Base-by-base conservation (phyloP, 1,140 invertebrate genomes). In the Cotesia glomerata region DNA sequence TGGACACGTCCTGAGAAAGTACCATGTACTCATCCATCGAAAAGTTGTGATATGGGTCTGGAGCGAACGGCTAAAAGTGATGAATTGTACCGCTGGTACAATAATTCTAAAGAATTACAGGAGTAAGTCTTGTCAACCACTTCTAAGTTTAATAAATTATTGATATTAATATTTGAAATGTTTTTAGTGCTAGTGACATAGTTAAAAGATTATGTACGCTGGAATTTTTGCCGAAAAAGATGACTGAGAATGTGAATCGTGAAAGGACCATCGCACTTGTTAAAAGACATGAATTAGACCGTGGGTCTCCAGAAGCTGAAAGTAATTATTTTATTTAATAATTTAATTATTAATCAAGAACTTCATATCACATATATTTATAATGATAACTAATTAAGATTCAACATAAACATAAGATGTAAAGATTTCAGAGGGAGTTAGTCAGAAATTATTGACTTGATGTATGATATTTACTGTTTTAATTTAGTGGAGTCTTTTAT, bases 1-100 rank as follows among this genome's bases (percentile, higher is more conserved):
- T 92, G 91, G 91, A 81, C 89, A 9, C 82, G 88, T 36, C 91
- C 91, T 2, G 85, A 87, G 72, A 89, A 89, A 82, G 85, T 90
- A 64, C 78, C 88, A 0, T 88, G 85, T 69, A 82, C 80, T 58
- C 83, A 88, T 71, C 87, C 90, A 1, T 81, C 86, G 74, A 90
- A 89, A 78, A 90, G 87, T 69, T 91, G 91, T 5, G 91, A 92
- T 82, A 76, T 88, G 5, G 80, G 81, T 54, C 72, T 88, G 45
- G 61, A 88, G 49, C 75, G 87, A 2, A 62, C 84, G 4, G 64
- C 90, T 5, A 83, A 87, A 61, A 64, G 82, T 54, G 81, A 81
- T 4, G 81, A 88, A 51, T 70, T 81, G 51, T 71, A 83, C 34
- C 39, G 77, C 5, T 75, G 84, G 1, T 90, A 84, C 72, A 76